A percentile compares a stretch with the other conserved stretches of the same genome.
These are phyloP conservation scores for zebrafish (Danio rerio) DNA, from an alignment of 2,113 vertebrate genomes.

Conservation along the genomic window GRCz12tu NC_133181.1:19590501-19591000, in stretches of 20 bases:
- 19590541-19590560: constrained; percentile 87
- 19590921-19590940: constrained; percentile 89
- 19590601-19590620: constrained; percentile 1
- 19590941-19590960: constrained; percentile 79
- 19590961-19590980: constrained; percentile 92
- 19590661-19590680: neutral
- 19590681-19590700: constrained; percentile 77
- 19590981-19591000: constrained; percentile 95
- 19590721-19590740: constrained; percentile 90
- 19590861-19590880: constrained; percentile 92
- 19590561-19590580: constrained; percentile 85
- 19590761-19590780: constrained; percentile 89
- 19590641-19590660: neutral
- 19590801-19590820: neutral
- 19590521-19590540: constrained; percentile 88
- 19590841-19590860: neutral
- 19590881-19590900: constrained; percentile 80
- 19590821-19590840: neutral
- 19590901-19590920: constrained; percentile 91
- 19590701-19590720: constrained; percentile 84
- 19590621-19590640: neutral
- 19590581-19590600: constrained; percentile 81
- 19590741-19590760: constrained; percentile 86
- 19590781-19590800: neutral
- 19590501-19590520: constrained; percentile 59